Conservation (phyloP, 2,888 invertebrate species). For the Diadromus collaris region DNA sequence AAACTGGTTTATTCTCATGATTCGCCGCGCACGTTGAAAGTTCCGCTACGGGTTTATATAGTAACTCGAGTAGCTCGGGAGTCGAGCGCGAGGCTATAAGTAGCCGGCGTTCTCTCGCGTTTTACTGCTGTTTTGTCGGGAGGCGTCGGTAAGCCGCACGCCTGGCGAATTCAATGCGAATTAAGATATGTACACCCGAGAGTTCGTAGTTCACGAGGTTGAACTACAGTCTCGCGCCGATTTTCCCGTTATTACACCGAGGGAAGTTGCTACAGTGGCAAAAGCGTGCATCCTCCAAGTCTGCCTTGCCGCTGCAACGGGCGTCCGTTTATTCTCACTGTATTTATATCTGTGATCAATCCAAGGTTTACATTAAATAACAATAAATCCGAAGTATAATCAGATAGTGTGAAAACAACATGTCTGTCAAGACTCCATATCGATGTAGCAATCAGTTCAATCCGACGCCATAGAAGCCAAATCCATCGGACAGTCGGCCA, state of each 20-base stretch:
- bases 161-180: slow-evolving; percentile 54
- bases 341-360: neutral
- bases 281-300: slow-evolving; percentile 15
- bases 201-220: slow-evolving; percentile 69
- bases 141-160: slow-evolving; percentile 46
- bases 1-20: slow-evolving; percentile 38
- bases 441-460: neutral
- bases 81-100: slow-evolving; percentile 9
- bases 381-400: neutral
- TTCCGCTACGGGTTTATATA: slow-evolving; percentile 14
- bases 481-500: neutral
- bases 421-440: neutral
- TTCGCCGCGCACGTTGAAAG: slow-evolving; percentile 22
- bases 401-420: no score
- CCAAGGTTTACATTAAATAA: neutral
- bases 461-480: neutral
- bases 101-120: neutral
- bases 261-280: slow-evolving; percentile 6
- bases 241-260: slow-evolving; percentile 64
- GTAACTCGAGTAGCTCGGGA: slow-evolving; percentile 35
- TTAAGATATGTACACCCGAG: slow-evolving; percentile 49
- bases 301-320: neutral
- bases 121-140: slow-evolving; percentile 32
- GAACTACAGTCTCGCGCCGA: slow-evolving; percentile 42
- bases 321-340: neutral